A percentile compares a stretch with the other conserved stretches of the same genome.
These are phyloP conservation scores for Pelodiscus sinensis DNA, from an alignment of 2,113 vertebrate species.

Conservation along the genomic window DNA sequence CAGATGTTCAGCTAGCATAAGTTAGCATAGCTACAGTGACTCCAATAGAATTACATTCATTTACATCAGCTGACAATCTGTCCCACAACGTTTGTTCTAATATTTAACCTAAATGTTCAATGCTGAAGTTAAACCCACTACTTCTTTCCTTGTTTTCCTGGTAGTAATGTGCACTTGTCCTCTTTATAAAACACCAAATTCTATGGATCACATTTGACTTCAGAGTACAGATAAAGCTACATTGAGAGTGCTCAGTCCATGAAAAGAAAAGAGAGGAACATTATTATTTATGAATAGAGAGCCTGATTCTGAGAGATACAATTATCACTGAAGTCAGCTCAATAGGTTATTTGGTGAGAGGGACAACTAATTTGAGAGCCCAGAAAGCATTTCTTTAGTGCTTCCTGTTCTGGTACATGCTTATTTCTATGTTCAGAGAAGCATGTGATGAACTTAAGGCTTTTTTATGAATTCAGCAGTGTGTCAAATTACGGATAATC, in stretches of 20 bases:
- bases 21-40: background rate
- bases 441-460: background rate
- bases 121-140: background rate
- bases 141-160: conserved; percentile 13
- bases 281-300: background rate
- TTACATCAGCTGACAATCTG: background rate
- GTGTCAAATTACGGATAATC: background rate
- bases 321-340: background rate
- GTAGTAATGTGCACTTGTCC: background rate
- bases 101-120: background rate
- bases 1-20: conserved; percentile 12
- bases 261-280: background rate
- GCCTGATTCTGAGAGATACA: background rate
- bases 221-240: background rate
- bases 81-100: conserved; percentile 7
- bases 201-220: background rate
- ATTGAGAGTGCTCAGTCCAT: background rate
- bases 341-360: background rate
- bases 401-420: background rate
- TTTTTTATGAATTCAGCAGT: background rate
- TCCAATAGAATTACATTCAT: conserved; percentile 11
- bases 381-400: background rate
- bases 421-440: background rate
- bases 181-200: conserved; percentile 31
- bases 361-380: background rate